Evolutionary conservation across 2,113 vertebrate species (phyloP).

Genomic region (Sardina pilchardus): DNA sequence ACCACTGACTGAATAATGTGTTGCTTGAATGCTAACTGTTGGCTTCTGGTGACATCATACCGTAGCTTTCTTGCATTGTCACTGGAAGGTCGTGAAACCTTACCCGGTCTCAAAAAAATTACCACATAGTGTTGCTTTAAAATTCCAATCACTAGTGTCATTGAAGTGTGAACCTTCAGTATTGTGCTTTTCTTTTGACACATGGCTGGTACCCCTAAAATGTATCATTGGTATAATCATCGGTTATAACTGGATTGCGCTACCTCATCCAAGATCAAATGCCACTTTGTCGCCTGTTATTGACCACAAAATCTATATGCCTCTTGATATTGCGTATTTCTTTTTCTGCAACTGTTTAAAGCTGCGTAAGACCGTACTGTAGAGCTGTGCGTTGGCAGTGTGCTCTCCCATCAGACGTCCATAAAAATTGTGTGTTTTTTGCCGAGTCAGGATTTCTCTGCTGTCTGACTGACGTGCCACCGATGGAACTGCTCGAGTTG

Average conservation of each 20-base stretch:
- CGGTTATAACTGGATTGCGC: not conserved
- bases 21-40: not conserved
- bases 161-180: not conserved
- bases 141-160: not conserved
- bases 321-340: not conserved
- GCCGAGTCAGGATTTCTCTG: not conserved
- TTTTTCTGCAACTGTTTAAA: not conserved
- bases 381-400: not conserved
- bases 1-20: not conserved
- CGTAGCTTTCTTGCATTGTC: not conserved
- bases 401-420: not conserved
- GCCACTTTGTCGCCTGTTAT: not conserved
- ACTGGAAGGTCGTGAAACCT: not conserved
- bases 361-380: not conserved
- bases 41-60: not conserved
- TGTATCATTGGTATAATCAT: not conserved
- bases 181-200: not conserved
- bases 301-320: not conserved
- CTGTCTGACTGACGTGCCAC: constrained; percentile 13
- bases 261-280: too few species aligned
- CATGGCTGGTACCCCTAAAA: not conserved
- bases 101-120: not conserved
- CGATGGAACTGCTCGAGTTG: not conserved
- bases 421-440: not conserved
- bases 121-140: not conserved